Evolutionary conservation across 2,888 invertebrate genomes (phyloP).

Genomic region (Polyploca ridens): DNA sequence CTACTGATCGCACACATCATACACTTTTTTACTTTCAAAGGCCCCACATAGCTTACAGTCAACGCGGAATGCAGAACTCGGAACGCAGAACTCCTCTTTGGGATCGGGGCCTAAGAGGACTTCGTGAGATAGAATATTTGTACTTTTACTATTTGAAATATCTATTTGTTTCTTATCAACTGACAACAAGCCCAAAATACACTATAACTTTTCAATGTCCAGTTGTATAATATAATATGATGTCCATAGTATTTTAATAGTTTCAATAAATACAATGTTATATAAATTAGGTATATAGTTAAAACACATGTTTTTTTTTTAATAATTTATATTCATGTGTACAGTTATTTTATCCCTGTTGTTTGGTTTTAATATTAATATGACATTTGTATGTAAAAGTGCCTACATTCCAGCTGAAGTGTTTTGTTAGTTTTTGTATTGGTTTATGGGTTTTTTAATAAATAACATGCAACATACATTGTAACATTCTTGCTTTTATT

Average conservation of each 20-base stretch:
- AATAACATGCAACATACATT: conserved; percentile 46
- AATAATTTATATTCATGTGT: conserved; percentile 2
- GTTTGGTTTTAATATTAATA: neutral
- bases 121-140: no score
- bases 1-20: no score
- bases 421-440: conserved; percentile 54
- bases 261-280: neutral
- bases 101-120: no score
- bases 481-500: neutral
- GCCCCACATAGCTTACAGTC: no score
- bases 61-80: no score
- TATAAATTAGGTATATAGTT: neutral
- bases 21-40: no score
- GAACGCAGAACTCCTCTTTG: no score
- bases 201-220: neutral
- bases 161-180: neutral
- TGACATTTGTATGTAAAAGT: conserved; percentile 50
- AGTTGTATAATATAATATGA: neutral
- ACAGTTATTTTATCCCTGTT: conserved; percentile 14
- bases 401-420: conserved; percentile 80
- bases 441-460: conserved; percentile 53
- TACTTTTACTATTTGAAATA: no score
- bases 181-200: neutral
- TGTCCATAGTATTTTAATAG: neutral
- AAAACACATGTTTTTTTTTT: neutral